Conservation (phyloP, 2,888 invertebrate species). For the Caenorhabditis panamensis region DNA sequence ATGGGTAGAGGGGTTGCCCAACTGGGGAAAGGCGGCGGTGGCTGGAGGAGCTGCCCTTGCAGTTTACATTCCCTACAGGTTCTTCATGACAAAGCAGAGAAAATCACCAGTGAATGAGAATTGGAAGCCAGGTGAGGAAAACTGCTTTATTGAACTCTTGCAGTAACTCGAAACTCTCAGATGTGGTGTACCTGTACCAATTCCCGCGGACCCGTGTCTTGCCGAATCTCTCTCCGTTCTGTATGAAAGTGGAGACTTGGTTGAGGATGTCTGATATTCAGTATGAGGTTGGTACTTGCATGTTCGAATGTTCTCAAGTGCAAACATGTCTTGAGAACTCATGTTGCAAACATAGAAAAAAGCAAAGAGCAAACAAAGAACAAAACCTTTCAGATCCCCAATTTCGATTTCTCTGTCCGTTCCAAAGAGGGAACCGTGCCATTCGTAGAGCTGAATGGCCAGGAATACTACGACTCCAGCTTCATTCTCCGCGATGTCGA, state of each 20-base stretch:
- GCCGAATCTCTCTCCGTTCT: conserved; percentile 93
- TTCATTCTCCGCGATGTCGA: conserved; percentile 86
- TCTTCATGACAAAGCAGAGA: conserved; percentile 51
- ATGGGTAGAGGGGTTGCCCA: conserved; percentile 67
- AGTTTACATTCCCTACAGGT: conserved; percentile 70
- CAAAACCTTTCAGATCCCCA: conserved; percentile 30
- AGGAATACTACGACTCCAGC: conserved; percentile 93
- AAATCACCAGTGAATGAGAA: conserved; percentile 65
- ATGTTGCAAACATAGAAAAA: background rate
- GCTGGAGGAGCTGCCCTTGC: conserved; percentile 68
- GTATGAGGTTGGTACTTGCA: conserved; percentile 89
- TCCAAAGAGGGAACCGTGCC: conserved; percentile 91
- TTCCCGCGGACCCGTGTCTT: conserved; percentile 92
- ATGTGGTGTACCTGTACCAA: conserved; percentile 94
- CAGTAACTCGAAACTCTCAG: conserved; percentile 86
- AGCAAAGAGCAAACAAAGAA: background rate
- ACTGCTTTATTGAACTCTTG: no score
- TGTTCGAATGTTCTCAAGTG: no score
- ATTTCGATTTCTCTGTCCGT: conserved; percentile 32
- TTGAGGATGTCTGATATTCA: conserved; percentile 91
- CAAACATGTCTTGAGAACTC: background rate
- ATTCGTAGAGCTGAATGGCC: conserved; percentile 94
- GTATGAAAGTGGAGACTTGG: conserved; percentile 97
- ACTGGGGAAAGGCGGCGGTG: conserved; percentile 72
- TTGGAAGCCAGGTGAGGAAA: conserved; percentile 61